phyloP scores from a whole-genome alignment of 2,888 invertebrate species.

The Nemotelus pantherinus region DNA sequence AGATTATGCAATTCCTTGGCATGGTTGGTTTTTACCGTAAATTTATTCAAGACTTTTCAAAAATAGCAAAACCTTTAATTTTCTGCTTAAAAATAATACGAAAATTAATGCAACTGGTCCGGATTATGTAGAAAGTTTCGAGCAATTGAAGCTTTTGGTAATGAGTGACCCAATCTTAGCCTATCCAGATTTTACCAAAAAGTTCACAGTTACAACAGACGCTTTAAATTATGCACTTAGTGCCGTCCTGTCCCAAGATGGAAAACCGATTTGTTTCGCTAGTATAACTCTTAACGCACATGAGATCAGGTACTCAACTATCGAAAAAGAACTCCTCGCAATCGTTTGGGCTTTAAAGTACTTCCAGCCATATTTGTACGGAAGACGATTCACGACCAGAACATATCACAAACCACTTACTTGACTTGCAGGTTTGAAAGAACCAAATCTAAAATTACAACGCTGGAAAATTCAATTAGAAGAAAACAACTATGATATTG shows the following conservation, averaged over 20 bases:
- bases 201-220: constrained; percentile 5
- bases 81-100: background rate
- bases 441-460: constrained; percentile 52
- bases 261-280: constrained; percentile 29
- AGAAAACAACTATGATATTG: constrained; percentile 54
- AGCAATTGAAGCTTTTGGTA: constrained; percentile 1
- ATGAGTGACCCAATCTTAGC: constrained; percentile 9
- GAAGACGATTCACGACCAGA: constrained; percentile 55
- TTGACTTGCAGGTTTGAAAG: constrained; percentile 52
- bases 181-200: constrained; percentile 3
- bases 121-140: background rate
- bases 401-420: constrained; percentile 55
- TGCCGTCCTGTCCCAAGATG: constrained; percentile 54
- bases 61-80: constrained; percentile 24
- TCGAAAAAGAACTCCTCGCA: constrained; percentile 54
- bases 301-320: constrained; percentile 51
- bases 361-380: background rate
- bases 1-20: constrained; percentile 54
- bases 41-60: constrained; percentile 28
- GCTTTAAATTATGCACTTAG: background rate
- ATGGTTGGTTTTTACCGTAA: constrained; percentile 9
- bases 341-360: constrained; percentile 49
- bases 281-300: background rate
- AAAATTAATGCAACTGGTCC: background rate
- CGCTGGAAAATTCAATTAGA: constrained; percentile 55